These are phyloP conservation scores for Biston betularia DNA, from an alignment of 2,888 invertebrate species.

Conservation along the genomic window DNA sequence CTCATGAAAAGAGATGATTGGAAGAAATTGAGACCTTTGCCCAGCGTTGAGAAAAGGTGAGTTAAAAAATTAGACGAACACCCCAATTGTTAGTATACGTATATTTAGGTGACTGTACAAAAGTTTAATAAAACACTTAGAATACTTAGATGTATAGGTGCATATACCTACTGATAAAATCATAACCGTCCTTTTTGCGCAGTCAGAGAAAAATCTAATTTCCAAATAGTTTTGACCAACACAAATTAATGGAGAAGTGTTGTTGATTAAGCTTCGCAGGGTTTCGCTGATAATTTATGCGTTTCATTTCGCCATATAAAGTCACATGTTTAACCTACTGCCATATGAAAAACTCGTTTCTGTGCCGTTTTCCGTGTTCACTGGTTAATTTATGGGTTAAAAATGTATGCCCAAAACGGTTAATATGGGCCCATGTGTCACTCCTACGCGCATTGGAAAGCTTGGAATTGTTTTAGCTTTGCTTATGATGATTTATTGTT, in stretches of 20 bases:
- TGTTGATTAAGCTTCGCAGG: conserved; percentile 37
- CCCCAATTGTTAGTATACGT: too few relatives aligned
- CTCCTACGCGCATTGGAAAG: conserved; percentile 35
- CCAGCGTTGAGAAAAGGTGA: too few relatives aligned
- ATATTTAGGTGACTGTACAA: too few relatives aligned
- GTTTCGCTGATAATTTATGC: conserved; percentile 73
- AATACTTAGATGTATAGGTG: too few relatives aligned
- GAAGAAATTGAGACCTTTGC: too few relatives aligned
- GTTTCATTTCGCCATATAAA: conserved; percentile 81
- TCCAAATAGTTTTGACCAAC: conserved; percentile 22
- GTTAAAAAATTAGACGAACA: too few relatives aligned
- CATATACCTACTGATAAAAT: too few relatives aligned
- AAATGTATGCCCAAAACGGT: conserved; percentile 63
- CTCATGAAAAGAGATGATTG: too few relatives aligned
- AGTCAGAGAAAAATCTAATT: too few relatives aligned
- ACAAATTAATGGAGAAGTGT: conserved; percentile 41
- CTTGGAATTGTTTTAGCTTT: conserved; percentile 39
- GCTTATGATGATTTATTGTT: conserved; percentile 43
- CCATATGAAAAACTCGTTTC: conserved; percentile 79
- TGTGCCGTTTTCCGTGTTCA: conserved; percentile 50
- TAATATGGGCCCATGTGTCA: conserved; percentile 62
- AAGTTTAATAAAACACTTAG: too few relatives aligned
- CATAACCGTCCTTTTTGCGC: too few relatives aligned
- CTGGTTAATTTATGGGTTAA: conserved; percentile 78
- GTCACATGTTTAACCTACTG: conserved; percentile 72